These are phyloP conservation scores for Fregetta grallaria DNA, from an alignment of 2,113 vertebrate species.

Conservation along the genomic window DNA sequence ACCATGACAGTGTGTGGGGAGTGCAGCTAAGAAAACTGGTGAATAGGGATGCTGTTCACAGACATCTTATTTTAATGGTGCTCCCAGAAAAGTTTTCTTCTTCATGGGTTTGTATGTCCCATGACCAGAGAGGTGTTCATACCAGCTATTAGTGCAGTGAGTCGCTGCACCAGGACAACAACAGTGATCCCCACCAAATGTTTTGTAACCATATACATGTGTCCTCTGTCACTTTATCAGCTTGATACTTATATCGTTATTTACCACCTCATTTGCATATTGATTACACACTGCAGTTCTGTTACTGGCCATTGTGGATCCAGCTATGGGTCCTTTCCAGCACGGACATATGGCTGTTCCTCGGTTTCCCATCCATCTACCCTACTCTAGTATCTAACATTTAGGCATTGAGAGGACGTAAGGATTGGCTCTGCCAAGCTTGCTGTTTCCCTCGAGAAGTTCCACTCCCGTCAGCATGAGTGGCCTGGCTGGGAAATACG, in stretches of 20 bases:
- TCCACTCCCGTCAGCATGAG: neutral
- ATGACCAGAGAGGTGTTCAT: neutral
- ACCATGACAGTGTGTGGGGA: neutral
- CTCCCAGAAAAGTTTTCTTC: neutral
- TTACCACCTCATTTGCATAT: neutral
- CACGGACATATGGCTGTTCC: neutral
- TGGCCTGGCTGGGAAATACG: neutral
- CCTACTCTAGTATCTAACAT: neutral
- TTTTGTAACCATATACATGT: accelerated
- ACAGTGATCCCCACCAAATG: neutral
- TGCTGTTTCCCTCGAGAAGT: neutral
- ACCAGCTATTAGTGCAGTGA: neutral
- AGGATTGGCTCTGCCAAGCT: neutral
- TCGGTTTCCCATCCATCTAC: neutral
- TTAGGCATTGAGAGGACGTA: neutral
- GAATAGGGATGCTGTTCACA: neutral
- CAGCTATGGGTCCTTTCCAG: neutral
- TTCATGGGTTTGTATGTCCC: neutral
- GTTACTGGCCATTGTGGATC: neutral
- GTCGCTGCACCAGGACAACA: neutral
- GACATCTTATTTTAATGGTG: neutral
- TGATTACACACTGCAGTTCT: neutral
- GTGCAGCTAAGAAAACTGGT: neutral
- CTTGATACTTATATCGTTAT: neutral
- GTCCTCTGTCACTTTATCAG: neutral